Evolutionary conservation across 2,113 vertebrate genomes (phyloP).

Genomic region (Tenebrosternarchus preto): DNA sequence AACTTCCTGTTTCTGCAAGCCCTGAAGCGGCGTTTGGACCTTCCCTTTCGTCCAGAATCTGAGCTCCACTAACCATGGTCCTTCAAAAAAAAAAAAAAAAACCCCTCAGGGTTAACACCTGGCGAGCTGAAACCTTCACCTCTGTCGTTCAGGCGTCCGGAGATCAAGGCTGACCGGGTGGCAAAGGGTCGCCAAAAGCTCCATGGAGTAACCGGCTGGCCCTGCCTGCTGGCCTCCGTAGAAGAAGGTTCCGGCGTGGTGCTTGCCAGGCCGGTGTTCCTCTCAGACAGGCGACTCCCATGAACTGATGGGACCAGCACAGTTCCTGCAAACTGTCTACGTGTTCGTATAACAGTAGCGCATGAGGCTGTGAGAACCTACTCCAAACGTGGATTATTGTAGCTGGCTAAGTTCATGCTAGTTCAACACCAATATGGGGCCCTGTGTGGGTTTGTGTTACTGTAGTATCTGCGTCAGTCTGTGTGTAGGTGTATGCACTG

Average conservation of each 20-base stretch:
- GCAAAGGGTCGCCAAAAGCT: background rate
- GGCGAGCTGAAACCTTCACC: conserved; percentile 16
- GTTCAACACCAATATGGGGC: too few species aligned
- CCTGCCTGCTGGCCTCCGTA: conserved; percentile 37
- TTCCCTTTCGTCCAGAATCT: too few species aligned
- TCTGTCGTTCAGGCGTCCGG: conserved; percentile 22
- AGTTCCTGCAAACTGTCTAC: conserved; percentile 1
- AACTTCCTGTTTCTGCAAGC: too few species aligned
- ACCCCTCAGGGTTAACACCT: conserved; percentile 3
- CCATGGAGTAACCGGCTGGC: too few species aligned
- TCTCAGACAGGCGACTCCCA: conserved; percentile 8
- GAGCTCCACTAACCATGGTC: too few species aligned
- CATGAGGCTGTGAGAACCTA: background rate
- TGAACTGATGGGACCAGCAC: conserved; percentile 8
- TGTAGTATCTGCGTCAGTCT: conserved; percentile 20
- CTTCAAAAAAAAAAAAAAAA: too few species aligned
- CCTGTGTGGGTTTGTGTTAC: background rate
- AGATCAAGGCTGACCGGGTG: conserved; percentile 28
- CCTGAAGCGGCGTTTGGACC: too few species aligned
- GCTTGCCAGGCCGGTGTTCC: conserved; percentile 8
- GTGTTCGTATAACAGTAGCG: background rate
- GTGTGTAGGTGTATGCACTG: conserved; percentile 13
- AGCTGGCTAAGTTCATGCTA: too few species aligned
- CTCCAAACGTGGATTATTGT: too few species aligned
- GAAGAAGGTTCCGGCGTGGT: conserved; percentile 18